phyloP scores from a whole-genome alignment of 2,113 vertebrate species.

The Chloropsis hardwickii region DNA sequence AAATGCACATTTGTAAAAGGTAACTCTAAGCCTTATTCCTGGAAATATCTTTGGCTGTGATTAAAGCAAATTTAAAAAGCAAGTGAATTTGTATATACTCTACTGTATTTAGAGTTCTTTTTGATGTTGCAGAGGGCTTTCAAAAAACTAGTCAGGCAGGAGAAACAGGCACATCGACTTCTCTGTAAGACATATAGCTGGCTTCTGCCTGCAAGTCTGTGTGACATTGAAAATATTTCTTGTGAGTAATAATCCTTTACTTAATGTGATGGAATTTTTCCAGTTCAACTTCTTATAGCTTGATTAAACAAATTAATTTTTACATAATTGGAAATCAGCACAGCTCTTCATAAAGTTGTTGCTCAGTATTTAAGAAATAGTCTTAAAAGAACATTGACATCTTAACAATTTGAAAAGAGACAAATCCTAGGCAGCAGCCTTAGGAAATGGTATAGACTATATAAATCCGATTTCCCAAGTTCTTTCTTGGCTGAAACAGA shows the following conservation, averaged over 20 bases:
- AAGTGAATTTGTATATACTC: too few relatives aligned
- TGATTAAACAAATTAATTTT: slow-evolving; percentile 63
- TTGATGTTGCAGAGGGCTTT: neutral
- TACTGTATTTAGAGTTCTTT: neutral
- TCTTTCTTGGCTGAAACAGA: neutral
- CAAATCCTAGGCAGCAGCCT: slow-evolving; percentile 11
- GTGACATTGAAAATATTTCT: slow-evolving; percentile 34
- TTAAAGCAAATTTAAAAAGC: neutral
- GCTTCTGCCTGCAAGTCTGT: neutral
- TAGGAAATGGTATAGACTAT: neutral
- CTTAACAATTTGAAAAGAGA: neutral
- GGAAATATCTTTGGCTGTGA: neutral
- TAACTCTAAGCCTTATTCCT: neutral
- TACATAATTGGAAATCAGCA: slow-evolving; percentile 26
- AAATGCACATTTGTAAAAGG: neutral
- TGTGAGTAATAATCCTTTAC: slow-evolving; percentile 50
- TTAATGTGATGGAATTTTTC: slow-evolving; percentile 48
- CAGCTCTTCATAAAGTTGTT: slow-evolving; percentile 24
- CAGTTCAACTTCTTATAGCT: slow-evolving; percentile 36
- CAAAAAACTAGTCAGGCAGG: neutral
- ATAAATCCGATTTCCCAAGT: slow-evolving; percentile 36
- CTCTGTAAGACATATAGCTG: neutral
- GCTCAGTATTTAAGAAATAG: slow-evolving; percentile 4
- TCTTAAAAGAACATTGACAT: slow-evolving; percentile 17
- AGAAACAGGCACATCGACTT: neutral